Percentiles rank a stretch among this genome's conserved stretches.
Evolutionary conservation across 2,797 vertebrate genomes (phyloP).

Genomic region (Sebastes umbrosus): DNA sequence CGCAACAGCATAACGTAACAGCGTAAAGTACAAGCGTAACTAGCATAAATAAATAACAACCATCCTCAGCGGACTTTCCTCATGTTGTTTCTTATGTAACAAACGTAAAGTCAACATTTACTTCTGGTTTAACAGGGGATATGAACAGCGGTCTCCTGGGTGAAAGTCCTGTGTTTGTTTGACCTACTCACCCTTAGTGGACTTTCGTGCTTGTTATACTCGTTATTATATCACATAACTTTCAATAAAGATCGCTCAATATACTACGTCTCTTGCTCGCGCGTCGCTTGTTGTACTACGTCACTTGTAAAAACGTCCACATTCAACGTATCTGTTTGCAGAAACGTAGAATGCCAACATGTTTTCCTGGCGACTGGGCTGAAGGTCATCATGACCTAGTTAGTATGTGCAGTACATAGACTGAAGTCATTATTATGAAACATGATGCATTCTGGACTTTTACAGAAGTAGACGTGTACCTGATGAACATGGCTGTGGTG

Average conservation of each 20-base stretch:
- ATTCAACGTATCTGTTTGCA: background rate
- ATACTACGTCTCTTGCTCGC: background rate
- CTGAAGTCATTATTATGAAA: background rate
- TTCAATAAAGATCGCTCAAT: background rate
- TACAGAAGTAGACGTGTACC: slow-evolving; percentile 46
- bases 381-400: background rate
- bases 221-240: background rate
- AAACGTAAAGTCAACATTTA: background rate
- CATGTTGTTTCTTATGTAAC: background rate
- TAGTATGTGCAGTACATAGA: background rate
- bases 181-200: too few relatives aligned
- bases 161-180: background rate
- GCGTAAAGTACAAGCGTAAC: too few relatives aligned
- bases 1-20: background rate
- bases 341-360: background rate
- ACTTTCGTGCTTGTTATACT: background rate
- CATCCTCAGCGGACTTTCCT: background rate
- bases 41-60: background rate
- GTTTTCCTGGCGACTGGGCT: too few relatives aligned
- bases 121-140: background rate
- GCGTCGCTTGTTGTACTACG: too few relatives aligned
- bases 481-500: slow-evolving; percentile 36
- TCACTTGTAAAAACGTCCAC: background rate
- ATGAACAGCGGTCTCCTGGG: too few relatives aligned
- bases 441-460: background rate